Base-by-base conservation (phyloP, 2,888 invertebrate species). In the Baccha elongata region DNA sequence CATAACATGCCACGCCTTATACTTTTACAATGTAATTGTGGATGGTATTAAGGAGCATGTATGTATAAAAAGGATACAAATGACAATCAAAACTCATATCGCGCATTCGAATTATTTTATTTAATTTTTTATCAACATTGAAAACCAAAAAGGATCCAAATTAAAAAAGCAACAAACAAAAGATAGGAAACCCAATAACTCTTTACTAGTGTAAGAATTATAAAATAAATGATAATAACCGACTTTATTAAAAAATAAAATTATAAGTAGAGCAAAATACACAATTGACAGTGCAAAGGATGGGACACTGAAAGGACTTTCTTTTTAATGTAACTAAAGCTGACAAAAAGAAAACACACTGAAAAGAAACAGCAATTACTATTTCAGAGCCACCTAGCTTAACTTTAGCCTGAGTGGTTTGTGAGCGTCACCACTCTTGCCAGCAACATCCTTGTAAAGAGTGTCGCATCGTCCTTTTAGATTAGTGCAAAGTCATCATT, bases 401-500 rank as follows among this genome's bases (percentile, higher is more conserved):
- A 50, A 67, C 46, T 35, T 83, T 62, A 50, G 67, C 64, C 40
- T 60, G 65, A 26, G 44, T 73, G 37, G 50, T 50, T 42, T 62
- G 53, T 74, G 52, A 60, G 60, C 44, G 48, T 50, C 48, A 17
- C 65, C 40, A 52, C 19, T 35, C 17, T 19, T 29, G 46, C 55
- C 72, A 50, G 42, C 46, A 60, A 42, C 13, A 68, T 37, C 53
- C 29, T 62, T 65, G 60, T 55, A 44, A 42, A 13, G 44, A 23
- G 58, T 68, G 29, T 69, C 65, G 58, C 55, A 48, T 78, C 73
- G 79, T 76, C 75, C 75, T 79, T 67, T 62, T 65, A 65, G 72
- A 65, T 83, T 85, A 84, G 78, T 79, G 81, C 78, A 84, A 79
- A 86, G 83, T 85, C 85, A 85, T 85, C 85, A 85, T 86, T 78